phyloP scores from a whole-genome alignment of 2,888 invertebrate species.

The Conchocele bisecta region DNA sequence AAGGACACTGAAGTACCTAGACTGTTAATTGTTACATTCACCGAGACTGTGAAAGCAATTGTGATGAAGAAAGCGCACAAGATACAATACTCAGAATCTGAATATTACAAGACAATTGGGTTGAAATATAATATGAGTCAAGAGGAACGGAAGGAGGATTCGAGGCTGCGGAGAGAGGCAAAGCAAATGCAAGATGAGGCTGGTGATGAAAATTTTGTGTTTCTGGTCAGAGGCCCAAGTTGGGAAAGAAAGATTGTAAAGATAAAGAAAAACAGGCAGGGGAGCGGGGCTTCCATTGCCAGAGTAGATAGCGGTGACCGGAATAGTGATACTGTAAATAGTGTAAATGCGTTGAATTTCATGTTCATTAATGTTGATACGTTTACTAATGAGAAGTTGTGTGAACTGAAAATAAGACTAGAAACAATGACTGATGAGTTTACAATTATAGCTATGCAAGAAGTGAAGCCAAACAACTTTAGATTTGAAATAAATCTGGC shows the following conservation, averaged over 20 bases:
- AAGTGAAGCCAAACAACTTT: constrained; percentile 16
- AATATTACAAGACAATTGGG: constrained; percentile 4
- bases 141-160: constrained; percentile 3
- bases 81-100: not conserved
- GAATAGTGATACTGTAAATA: not conserved
- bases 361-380: constrained; percentile 15
- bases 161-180: constrained; percentile 3
- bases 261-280: not conserved
- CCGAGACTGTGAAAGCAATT: not conserved
- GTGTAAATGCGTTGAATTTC: not conserved
- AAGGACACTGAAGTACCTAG: not conserved
- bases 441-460: not conserved
- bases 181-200: constrained; percentile 1
- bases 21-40: not conserved
- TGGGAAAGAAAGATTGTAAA: constrained; percentile 16
- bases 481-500: not conserved
- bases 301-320: not conserved
- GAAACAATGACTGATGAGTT: not conserved
- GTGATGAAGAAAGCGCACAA: not conserved
- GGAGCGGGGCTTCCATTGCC: too few species aligned
- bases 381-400: constrained; percentile 3
- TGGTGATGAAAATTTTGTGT: constrained; percentile 2
- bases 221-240: constrained; percentile 8
- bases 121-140: constrained; percentile 19
- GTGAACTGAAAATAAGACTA: not conserved